Evolutionary conservation across 2,888 invertebrate genomes (phyloP), one percentile per base, ranked within the genome.

Genomic region (Taenaris catops): DNA sequence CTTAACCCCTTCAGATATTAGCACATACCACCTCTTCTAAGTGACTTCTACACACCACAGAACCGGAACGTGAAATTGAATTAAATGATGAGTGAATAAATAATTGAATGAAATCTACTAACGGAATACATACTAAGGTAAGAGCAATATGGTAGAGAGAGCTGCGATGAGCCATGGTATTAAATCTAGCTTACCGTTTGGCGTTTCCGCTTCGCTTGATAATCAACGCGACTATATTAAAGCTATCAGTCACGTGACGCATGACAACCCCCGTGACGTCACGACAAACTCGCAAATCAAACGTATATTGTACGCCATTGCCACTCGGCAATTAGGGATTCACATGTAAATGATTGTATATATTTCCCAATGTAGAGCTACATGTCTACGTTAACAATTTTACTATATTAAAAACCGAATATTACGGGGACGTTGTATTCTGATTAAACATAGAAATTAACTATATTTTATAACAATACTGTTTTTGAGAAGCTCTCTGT

Each of bases 111-210:
- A n/a, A n/a, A n/a, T n/a, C n/a, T n/a, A n/a, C n/a, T n/a, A n/a
- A n/a, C n/a, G n/a, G n/a, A n/a, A 14, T 14, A 2, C 4, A 14
- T 4, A 14, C 14, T 7, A 41, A 44, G 46, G 41, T 52, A 59
- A 62, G 62, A 58, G 59, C 59, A 65, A 58, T 55, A 48, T 38
- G 54, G 55, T 54, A 53, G 55, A 51, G 53, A 54, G 56, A 51
- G 56, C 59, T 46, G 64, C 73, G 65, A 79, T 73, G 76, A 76
- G 69, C 75, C 68, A 57, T 56, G 70, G 79, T 71, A 79, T 80
- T 81, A 81, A 79, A 83, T 79, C 80, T 76, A 81, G 83, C 81
- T 83, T 83, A 81, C 70, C 69, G 70, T 72, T 74, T 70, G 79
- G 68, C 72, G 66, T 76, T 80, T 79, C 73, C 73, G 71, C 71